These are phyloP conservation scores for Mystacornis crossleyi DNA, from an alignment of 2,113 vertebrate genomes.

Conservation along the genomic window DNA sequence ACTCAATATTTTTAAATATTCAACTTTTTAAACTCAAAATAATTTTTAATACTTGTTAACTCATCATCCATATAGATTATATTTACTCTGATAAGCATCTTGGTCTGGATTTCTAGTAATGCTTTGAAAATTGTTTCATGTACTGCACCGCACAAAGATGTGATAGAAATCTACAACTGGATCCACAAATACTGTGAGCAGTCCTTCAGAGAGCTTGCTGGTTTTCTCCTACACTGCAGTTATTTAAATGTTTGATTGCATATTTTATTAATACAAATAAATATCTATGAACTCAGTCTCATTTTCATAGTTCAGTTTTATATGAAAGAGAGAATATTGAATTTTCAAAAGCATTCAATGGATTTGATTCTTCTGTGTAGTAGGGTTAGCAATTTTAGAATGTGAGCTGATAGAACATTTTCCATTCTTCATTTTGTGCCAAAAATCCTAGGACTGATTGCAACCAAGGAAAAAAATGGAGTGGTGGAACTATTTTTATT, in stretches of 20 bases:
- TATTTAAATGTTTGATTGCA: conserved; percentile 3
- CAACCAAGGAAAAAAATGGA: neutral
- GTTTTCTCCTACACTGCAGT: neutral
- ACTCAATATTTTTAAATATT: neutral
- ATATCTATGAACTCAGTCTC: neutral
- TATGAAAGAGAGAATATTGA: conserved; percentile 27
- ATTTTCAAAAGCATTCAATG: conserved; percentile 9
- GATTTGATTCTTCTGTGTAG: conserved; percentile 9
- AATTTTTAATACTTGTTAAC: neutral
- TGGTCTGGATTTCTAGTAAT: conserved; percentile 31
- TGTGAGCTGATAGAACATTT: neutral
- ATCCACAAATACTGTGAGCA: neutral
- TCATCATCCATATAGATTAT: neutral
- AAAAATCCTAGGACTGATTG: neutral
- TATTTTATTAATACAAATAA: conserved; percentile 30
- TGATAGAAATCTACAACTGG: conserved; percentile 12
- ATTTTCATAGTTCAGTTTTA: conserved; percentile 24
- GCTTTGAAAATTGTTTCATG: conserved; percentile 29
- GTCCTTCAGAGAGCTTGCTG: neutral
- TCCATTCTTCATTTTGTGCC: conserved; percentile 16
- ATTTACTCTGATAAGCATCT: conserved; percentile 32
- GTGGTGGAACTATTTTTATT: neutral
- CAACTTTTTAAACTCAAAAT: neutral
- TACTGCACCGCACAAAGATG: neutral
- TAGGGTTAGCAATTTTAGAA: conserved; percentile 15